Conservation (phyloP, 64 coral and sea anemone genomes). For the Montipora foliosa region DNA sequence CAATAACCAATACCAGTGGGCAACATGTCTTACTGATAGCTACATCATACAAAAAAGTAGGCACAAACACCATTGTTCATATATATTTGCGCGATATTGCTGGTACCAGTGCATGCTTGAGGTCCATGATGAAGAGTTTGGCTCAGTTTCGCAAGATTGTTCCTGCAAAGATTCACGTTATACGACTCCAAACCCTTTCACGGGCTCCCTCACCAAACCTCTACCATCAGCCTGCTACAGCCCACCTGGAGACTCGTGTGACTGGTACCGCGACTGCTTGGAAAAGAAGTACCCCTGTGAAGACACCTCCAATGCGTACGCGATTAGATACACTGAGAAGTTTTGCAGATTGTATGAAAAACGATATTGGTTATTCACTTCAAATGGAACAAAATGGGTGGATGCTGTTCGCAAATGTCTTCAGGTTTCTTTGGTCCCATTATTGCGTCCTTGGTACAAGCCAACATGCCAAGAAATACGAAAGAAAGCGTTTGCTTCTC, state of each 20-base stretch:
- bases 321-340: constrained; percentile 41
- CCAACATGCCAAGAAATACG: constrained; percentile 52
- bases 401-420: constrained; percentile 61
- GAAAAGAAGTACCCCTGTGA: constrained; percentile 27
- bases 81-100: neutral
- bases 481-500: constrained; percentile 37
- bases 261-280: constrained; percentile 61
- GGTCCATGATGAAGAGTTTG: constrained; percentile 12
- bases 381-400: constrained; percentile 27
- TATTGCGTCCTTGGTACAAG: constrained; percentile 48
- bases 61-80: neutral
- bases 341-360: constrained; percentile 48
- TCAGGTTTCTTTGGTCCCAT: constrained; percentile 50
- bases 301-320: constrained; percentile 21
- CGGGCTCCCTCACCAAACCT: neutral
- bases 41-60: constrained; percentile 70
- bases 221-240: neutral
- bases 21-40: constrained; percentile 57
- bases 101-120: constrained; percentile 78
- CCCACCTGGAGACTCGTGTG: neutral
- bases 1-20: constrained; percentile 60
- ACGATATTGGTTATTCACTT: neutral
- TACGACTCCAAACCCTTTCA: neutral
- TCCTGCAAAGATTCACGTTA: neutral
- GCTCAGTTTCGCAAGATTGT: constrained; percentile 28